Evolutionary conservation across 1,140 invertebrate species (phyloP).

Genomic region (Matsumurasca onukii): DNA sequence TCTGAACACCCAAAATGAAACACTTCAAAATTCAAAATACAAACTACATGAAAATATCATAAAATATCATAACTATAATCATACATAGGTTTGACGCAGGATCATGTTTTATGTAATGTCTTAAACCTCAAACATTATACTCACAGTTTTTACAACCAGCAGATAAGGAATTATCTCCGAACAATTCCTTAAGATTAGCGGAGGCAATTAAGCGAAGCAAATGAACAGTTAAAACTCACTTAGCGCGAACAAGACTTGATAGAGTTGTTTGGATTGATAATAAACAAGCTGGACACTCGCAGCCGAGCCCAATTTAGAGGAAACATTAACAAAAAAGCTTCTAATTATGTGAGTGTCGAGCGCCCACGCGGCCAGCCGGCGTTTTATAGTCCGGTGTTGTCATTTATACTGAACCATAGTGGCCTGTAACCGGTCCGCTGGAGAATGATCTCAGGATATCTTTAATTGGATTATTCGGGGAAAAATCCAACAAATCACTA

Average conservation of each 20-base stretch:
- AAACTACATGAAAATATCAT: not conserved
- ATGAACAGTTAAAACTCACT: slow-evolving; percentile 24
- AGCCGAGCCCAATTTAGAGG: slow-evolving; percentile 17
- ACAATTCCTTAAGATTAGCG: not conserved
- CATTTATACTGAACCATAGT: slow-evolving; percentile 3
- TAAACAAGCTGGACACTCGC: slow-evolving; percentile 13
- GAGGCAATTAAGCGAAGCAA: slow-evolving; percentile 4
- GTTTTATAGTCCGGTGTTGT: slow-evolving; percentile 23
- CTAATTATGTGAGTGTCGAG: slow-evolving; percentile 24
- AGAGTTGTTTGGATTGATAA: slow-evolving; percentile 23
- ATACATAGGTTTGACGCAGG: not conserved
- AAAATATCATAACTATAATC: not conserved
- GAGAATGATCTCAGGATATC: not conserved
- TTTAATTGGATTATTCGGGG: too few species aligned
- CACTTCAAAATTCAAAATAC: not conserved
- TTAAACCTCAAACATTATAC: not conserved
- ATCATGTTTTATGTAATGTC: not conserved
- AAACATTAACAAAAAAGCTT: slow-evolving; percentile 26
- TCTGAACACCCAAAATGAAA: too few species aligned
- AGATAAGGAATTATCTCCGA: too few species aligned
- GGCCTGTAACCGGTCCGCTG: not conserved
- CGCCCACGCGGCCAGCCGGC: slow-evolving; percentile 13
- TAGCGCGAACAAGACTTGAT: slow-evolving; percentile 21
- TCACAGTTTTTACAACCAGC: not conserved
- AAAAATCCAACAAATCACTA: too few species aligned